Percentiles rank a stretch among this genome's conserved stretches.
These are phyloP conservation scores for rabbit (Oryctolagus cuniculus) DNA, from an alignment of 2,113 vertebrate species.

Conservation along the genomic window DNA sequence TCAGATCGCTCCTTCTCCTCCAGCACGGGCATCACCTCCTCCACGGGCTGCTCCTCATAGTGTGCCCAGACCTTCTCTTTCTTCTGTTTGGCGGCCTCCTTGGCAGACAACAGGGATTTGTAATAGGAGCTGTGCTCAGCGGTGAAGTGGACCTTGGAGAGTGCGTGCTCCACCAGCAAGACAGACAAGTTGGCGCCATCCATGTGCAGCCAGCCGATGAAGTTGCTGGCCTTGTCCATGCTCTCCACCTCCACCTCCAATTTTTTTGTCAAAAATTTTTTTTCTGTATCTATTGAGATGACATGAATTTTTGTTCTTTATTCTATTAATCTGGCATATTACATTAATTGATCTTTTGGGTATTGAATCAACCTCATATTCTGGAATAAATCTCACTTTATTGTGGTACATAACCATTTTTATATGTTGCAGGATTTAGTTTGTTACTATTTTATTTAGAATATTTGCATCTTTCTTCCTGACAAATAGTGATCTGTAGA, in stretches of 20 bases:
- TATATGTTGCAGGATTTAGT: neutral
- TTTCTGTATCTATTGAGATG: neutral
- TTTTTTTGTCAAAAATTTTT: neutral
- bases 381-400: neutral
- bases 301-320: neutral
- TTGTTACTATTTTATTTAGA: neutral
- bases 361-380: neutral
- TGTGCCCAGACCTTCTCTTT: conserved; percentile 99
- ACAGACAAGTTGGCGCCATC: conserved; percentile 96
- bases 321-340: neutral
- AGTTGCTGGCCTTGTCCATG: conserved; percentile 99
- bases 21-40: conserved; percentile 90
- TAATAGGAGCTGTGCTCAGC: conserved; percentile 97
- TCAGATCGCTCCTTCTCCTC: conserved; percentile 96
- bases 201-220: conserved; percentile 98
- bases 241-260: conserved; percentile 98
- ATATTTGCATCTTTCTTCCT: neutral
- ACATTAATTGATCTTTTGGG: neutral
- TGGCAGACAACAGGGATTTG: conserved; percentile 93
- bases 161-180: conserved; percentile 94
- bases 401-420: neutral
- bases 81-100: conserved; percentile 93
- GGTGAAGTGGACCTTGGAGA: conserved; percentile 98
- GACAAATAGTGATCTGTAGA: neutral
- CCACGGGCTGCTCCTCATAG: conserved; percentile 94